A percentile compares a stretch with the other conserved stretches of the same genome.
phyloP scores from a whole-genome alignment of 2,113 vertebrate genomes.

The Grammomys surdaster region DNA sequence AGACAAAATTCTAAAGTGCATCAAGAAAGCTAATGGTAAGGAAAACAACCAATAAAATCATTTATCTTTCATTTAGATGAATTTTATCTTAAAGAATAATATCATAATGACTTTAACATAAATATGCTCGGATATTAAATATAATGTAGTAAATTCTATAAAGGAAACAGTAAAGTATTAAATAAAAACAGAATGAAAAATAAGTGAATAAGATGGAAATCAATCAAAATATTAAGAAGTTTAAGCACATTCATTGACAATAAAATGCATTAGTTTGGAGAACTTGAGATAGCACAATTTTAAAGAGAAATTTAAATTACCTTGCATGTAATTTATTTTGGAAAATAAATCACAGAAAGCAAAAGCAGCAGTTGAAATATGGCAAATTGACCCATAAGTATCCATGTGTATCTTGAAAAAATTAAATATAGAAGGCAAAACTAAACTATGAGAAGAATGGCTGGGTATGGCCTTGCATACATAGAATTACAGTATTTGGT shows the following conservation, averaged over 20 bases:
- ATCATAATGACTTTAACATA: neutral
- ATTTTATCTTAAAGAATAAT: slow-evolving; percentile 33
- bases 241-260: slow-evolving; percentile 43
- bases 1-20: slow-evolving; percentile 46
- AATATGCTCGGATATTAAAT: slow-evolving; percentile 7
- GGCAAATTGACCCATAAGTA: slow-evolving; percentile 35
- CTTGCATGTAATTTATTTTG: neutral
- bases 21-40: slow-evolving; percentile 40
- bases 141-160: neutral
- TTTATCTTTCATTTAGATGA: neutral
- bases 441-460: neutral
- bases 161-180: neutral
- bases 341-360: neutral
- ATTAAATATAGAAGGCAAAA: slow-evolving; percentile 47
- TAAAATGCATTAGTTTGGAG: neutral
- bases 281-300: slow-evolving; percentile 21
- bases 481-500: neutral
- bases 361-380: slow-evolving; percentile 19
- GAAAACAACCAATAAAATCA: slow-evolving; percentile 28
- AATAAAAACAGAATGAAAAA: slow-evolving; percentile 4
- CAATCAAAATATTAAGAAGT: slow-evolving; percentile 46
- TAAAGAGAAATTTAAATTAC: slow-evolving; percentile 21
- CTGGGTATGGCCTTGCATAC: neutral
- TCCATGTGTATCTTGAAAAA: slow-evolving; percentile 10
- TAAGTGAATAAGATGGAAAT: slow-evolving; percentile 29